Evolutionary conservation across 2,113 vertebrate species (phyloP).

Genomic region (Strix uralensis): DNA sequence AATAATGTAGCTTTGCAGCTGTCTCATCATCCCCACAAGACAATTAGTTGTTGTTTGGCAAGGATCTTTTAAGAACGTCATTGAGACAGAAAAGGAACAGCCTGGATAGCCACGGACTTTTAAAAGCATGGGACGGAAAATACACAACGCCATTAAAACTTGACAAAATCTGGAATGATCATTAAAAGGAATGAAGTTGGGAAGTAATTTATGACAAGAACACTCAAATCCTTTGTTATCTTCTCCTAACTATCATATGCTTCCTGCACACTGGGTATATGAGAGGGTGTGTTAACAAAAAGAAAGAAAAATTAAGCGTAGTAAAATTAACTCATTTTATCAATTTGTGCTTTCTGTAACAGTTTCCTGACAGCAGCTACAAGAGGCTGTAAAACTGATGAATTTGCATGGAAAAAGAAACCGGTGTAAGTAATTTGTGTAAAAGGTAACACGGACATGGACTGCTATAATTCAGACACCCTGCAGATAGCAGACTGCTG

Average conservation of each 20-base stretch:
- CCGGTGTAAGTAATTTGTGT: conserved; percentile 86
- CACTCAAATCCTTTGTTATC: conserved; percentile 67
- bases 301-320: conserved; percentile 68
- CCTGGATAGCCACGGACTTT: conserved; percentile 62
- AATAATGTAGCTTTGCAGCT: conserved; percentile 46
- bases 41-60: conserved; percentile 69
- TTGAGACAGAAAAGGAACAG: conserved; percentile 59
- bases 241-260: conserved; percentile 60
- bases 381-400: conserved; percentile 81
- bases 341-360: conserved; percentile 75
- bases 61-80: conserved; percentile 58
- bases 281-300: conserved; percentile 55
- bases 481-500: conserved; percentile 77
- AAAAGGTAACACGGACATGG: conserved; percentile 82
- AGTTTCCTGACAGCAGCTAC: conserved; percentile 79
- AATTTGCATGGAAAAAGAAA: conserved; percentile 88
- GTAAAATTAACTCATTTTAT: conserved; percentile 82
- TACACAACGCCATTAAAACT: conserved; percentile 52
- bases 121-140: conserved; percentile 59
- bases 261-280: conserved; percentile 63
- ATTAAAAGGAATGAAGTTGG: conserved; percentile 69
- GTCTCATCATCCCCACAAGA: conserved; percentile 55
- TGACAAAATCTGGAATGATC: conserved; percentile 69
- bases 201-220: conserved; percentile 73
- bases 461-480: conserved; percentile 84